phyloP scores from a whole-genome alignment of 2,888 invertebrate species.

The Cryptocephalus primarius region DNA sequence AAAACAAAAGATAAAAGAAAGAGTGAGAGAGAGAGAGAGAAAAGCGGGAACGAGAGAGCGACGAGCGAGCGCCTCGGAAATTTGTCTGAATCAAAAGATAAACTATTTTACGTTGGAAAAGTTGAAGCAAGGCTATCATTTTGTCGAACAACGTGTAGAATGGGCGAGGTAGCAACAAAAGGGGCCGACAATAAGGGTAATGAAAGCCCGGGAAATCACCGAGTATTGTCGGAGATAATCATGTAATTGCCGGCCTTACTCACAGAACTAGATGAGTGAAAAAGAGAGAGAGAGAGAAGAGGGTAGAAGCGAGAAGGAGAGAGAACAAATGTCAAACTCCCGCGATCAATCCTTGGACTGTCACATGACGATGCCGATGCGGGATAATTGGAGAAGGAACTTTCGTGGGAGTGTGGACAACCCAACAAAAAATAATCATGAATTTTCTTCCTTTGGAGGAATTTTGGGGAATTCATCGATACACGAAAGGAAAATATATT shows the following conservation, averaged over 20 bases:
- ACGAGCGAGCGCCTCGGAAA: constrained; percentile 11
- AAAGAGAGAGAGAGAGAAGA: too few species aligned
- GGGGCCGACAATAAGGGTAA: constrained; percentile 35
- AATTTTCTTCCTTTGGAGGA: too few species aligned
- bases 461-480: too few species aligned
- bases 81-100: constrained; percentile 17
- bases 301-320: too few species aligned
- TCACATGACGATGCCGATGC: constrained; percentile 23
- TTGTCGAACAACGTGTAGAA: constrained; percentile 30
- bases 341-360: constrained; percentile 35
- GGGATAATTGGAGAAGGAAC: neutral
- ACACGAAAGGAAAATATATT: too few species aligned
- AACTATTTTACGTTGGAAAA: constrained; percentile 18
- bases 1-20: neutral
- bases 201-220: constrained; percentile 37
- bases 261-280: too few species aligned
- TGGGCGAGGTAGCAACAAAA: constrained; percentile 28
- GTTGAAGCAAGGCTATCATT: constrained; percentile 33
- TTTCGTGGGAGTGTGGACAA: neutral
- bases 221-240: constrained; percentile 35
- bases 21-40: neutral
- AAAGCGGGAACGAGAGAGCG: neutral
- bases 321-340: constrained; percentile 23
- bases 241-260: constrained; percentile 29
- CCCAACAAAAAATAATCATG: too few species aligned